These are phyloP conservation scores for Seira ritae DNA, from an alignment of 2,888 invertebrate species.

Conservation along the genomic window DNA sequence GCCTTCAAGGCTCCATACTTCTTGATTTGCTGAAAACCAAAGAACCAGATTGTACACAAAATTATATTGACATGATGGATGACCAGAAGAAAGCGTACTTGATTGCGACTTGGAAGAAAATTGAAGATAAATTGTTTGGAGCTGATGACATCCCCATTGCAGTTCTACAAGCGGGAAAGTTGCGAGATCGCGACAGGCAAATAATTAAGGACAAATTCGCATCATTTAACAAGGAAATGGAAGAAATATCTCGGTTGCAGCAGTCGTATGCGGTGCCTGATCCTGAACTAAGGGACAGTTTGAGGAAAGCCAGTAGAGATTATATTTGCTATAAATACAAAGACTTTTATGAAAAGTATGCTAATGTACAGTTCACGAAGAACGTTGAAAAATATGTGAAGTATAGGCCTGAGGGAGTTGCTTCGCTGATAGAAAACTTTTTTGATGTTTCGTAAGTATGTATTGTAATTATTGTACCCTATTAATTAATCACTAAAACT, in stretches of 20 bases:
- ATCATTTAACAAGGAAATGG: slow-evolving; percentile 96
- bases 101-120: slow-evolving; percentile 82
- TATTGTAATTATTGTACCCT: not conserved
- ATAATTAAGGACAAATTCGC: slow-evolving; percentile 92
- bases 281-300: slow-evolving; percentile 88
- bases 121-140: slow-evolving; percentile 84
- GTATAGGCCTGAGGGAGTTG: slow-evolving; percentile 90
- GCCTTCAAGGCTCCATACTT: slow-evolving; percentile 89
- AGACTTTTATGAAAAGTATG: slow-evolving; percentile 85
- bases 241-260: slow-evolving; percentile 90
- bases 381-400: slow-evolving; percentile 95
- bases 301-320: slow-evolving; percentile 93
- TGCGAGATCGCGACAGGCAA: slow-evolving; percentile 91
- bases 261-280: slow-evolving; percentile 96
- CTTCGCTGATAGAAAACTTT: slow-evolving; percentile 89
- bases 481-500: not conserved
- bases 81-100: slow-evolving; percentile 87
- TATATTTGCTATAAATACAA: slow-evolving; percentile 91
- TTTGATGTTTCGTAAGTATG: slow-evolving; percentile 83
- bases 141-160: slow-evolving; percentile 82
- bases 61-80: slow-evolving; percentile 90
- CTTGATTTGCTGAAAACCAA: slow-evolving; percentile 88
- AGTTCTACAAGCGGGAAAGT: slow-evolving; percentile 80
- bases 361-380: slow-evolving; percentile 89
- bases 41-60: slow-evolving; percentile 90